Conservation (phyloP, 2,888 invertebrate genomes). For the Synanthedon andrenaeformis region DNA sequence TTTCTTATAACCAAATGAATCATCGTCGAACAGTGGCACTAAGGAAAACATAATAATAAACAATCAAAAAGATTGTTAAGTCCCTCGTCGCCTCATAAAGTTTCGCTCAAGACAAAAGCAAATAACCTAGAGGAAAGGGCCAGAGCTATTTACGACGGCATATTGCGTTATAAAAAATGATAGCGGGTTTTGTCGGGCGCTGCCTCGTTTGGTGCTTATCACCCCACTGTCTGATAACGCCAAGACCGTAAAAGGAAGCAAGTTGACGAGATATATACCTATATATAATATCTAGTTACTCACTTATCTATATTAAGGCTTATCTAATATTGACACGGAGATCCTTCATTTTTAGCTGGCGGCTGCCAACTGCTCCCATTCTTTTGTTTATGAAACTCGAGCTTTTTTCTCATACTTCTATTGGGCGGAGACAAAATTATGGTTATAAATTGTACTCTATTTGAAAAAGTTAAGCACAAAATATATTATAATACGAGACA, state of each 20-base stretch:
- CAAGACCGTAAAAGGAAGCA: conserved; percentile 35
- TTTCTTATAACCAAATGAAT: no score
- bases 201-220: conserved; percentile 47
- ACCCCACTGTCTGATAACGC: conserved; percentile 35
- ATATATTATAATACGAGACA: no score
- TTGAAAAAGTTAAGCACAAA: no score
- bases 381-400: conserved; percentile 19
- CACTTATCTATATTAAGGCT: conserved; percentile 22
- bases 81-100: conserved; percentile 10
- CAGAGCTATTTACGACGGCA: conserved; percentile 41
- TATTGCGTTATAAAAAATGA: conserved; percentile 55
- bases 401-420: not conserved
- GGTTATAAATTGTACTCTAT: no score
- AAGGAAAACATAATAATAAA: conserved; percentile 9
- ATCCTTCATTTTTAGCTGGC: conserved; percentile 28
- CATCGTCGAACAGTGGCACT: not conserved
- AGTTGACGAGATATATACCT: conserved; percentile 31
- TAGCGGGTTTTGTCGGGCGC: conserved; percentile 39
- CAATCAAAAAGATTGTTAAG: conserved; percentile 20
- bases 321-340: conserved; percentile 41
- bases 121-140: conserved; percentile 27
- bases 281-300: not conserved
- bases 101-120: conserved; percentile 28
- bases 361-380: conserved; percentile 18
- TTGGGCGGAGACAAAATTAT: no score